phyloP scores from a whole-genome alignment of 2,888 invertebrate genomes.

The Andrena marginata region DNA sequence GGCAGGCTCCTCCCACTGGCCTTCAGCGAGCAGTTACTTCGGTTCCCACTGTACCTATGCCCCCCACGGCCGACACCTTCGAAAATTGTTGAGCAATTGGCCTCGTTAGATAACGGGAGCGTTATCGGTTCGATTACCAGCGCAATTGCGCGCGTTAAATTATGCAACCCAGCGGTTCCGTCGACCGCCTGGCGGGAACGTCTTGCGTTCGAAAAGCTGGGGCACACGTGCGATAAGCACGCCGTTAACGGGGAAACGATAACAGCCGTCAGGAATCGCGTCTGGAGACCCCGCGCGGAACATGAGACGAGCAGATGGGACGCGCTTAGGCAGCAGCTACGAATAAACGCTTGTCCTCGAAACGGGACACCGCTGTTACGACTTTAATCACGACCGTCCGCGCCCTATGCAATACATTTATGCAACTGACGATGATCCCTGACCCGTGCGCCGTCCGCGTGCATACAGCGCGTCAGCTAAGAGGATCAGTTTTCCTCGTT shows the following conservation, averaged over 20 bases:
- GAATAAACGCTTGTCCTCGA: constrained; percentile 57
- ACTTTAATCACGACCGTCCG: constrained; percentile 58
- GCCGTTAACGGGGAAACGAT: constrained; percentile 9
- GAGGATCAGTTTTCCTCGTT: constrained; percentile 37
- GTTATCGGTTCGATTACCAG: constrained; percentile 36
- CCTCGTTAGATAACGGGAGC: constrained; percentile 27
- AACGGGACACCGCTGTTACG: constrained; percentile 35
- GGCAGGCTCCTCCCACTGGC: too few relatives aligned
- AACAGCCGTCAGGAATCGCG: constrained; percentile 6
- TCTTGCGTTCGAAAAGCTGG: neutral
- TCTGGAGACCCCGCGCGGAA: constrained; percentile 9
- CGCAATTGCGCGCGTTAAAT: constrained; percentile 37
- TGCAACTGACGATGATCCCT: constrained; percentile 51
- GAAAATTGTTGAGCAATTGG: neutral
- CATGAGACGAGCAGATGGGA: constrained; percentile 20
- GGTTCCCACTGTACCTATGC: too few relatives aligned
- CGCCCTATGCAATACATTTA: constrained; percentile 18
- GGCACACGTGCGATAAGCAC: neutral
- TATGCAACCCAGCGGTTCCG: constrained; percentile 36
- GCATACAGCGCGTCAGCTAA: neutral
- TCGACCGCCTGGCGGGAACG: neutral
- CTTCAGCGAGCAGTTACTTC: too few relatives aligned
- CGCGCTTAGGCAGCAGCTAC: constrained; percentile 3
- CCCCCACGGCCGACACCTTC: neutral
- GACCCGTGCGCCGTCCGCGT: constrained; percentile 37